Base-by-base conservation (phyloP, 2,888 invertebrate genomes). In the Nemapogon koenigi region DNA sequence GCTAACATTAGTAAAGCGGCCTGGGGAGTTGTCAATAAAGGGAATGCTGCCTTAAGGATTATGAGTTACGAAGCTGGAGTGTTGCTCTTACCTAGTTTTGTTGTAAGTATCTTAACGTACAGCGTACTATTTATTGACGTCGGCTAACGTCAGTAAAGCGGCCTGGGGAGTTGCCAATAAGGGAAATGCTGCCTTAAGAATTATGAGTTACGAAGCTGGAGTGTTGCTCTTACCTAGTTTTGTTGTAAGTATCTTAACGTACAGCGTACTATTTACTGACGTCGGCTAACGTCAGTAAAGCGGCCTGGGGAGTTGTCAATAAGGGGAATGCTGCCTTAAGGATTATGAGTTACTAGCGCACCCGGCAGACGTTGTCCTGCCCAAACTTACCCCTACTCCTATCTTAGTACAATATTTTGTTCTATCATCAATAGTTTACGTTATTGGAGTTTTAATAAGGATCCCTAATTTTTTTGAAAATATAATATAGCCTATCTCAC, bases 1-100 rank as follows among this genome's bases (percentile, higher is more conserved):
- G 94, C 93, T 0, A 99, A 99, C 73, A 73, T 97, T 18, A 98
- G 97, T 8, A 97, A 97, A 75, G 94, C 97, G 1, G 98, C 98
- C 0, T 98, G 98, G 98, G 98, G 98, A 27, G 72, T 72, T 7
- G 62, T 82, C 6, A 85, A 84, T 45, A 84, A 69, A 43, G 83
- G 81, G 28, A 82, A 85, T 59, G 65, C 67, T 0, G 80, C 81
- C 0, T 58, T 82, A 1, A 83, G 89, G 19, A 85, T 96, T 6
- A 83, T 91, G 61, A 95, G 93, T 29, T 97, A 92, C 57, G 97
- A 98, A 67, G 89, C 87, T 1, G 97, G 97, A 0, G 92, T 98
- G 0, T 59, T 97, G 31, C 90, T 96, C 51, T 51, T 97, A 29
- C 97, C 97, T 0, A 82, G 82, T 53, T 86, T 89, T 60, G 82